Evolutionary conservation across 2,113 vertebrate species (phyloP).

Genomic region (Emydocephalus ijimae): DNA sequence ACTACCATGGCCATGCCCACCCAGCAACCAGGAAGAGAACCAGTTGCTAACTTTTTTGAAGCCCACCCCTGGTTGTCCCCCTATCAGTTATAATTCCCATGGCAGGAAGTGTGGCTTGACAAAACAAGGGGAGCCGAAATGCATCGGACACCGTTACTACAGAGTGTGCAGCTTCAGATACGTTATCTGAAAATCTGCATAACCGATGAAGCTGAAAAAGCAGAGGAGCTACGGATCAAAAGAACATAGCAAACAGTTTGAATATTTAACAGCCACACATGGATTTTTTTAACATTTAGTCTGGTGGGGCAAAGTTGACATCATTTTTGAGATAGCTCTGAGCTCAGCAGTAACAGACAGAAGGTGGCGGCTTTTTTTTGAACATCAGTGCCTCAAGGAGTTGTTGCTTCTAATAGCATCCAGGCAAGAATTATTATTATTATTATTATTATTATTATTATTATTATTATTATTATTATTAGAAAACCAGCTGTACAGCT

Average conservation of each 20-base stretch:
- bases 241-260: neutral
- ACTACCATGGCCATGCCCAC: too few species aligned
- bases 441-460: too few species aligned
- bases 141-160: neutral
- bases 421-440: neutral
- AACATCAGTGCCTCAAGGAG: neutral
- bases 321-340: neutral
- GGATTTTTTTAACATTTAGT: neutral
- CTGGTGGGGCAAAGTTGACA: neutral
- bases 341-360: constrained; percentile 2
- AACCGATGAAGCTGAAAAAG: neutral
- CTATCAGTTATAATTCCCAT: neutral
- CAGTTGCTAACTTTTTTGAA: too few species aligned
- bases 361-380: neutral
- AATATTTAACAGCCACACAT: neutral
- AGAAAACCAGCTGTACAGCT: constrained; percentile 6
- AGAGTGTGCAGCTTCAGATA: neutral
- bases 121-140: neutral
- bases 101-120: neutral
- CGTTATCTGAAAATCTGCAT: neutral
- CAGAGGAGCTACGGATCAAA: neutral
- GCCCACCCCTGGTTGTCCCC: neutral
- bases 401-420: constrained; percentile 3
- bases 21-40: too few species aligned
- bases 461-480: too few species aligned